Base-by-base conservation (phyloP, 2,113 vertebrate species). In the Elgaria multicarinata region DNA sequence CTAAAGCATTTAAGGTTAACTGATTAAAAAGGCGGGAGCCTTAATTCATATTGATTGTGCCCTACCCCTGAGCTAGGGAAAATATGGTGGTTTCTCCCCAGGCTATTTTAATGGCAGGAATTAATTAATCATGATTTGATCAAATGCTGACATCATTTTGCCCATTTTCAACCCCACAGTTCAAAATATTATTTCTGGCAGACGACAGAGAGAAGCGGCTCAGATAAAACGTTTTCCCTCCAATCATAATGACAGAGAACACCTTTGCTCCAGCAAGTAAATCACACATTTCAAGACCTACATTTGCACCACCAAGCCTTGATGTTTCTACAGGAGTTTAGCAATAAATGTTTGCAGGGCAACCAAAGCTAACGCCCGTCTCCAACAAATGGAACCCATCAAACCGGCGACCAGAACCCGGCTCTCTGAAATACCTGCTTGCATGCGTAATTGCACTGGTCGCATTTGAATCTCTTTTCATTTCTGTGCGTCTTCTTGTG, bases 401-500 rank as follows among this genome's bases (percentile, higher is more conserved):
- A 18, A 83, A 66, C 0, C 26, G 26, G 42, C 62, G 84, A 3
- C 0, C 13, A 13, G 44, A 93, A 39, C 50, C 62, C 83, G 66
- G 46, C 72, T 39, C 66, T 16, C 50, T 89, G 82, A 83, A 16
- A 53, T 92, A 97, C 95, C 97, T 97, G 93, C 67, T 91, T 94
- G 91, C 94, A 94, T 0, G 91, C 0, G 0, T 96, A 97, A 71
- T 50, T 90, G 87, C 96, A 96, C 46, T 90, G 66, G 0, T 93
- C 72, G 22, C 96, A 95, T 28, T n/a, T 91, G 93, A 96, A 95
- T 2, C 75, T 91, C 1, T 94, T 97, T 80, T 96, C 95, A 0
- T 92, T 69, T 71, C 74, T 94, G 0, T 97, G 97, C 0, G 91
- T 92, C 39, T 93, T 96, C 96, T 94, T 95, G 92, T 97, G 97